These are phyloP conservation scores for Corythoichthys haematopterus DNA, from an alignment of 2,113 vertebrate species.

Conservation along the genomic window DNA sequence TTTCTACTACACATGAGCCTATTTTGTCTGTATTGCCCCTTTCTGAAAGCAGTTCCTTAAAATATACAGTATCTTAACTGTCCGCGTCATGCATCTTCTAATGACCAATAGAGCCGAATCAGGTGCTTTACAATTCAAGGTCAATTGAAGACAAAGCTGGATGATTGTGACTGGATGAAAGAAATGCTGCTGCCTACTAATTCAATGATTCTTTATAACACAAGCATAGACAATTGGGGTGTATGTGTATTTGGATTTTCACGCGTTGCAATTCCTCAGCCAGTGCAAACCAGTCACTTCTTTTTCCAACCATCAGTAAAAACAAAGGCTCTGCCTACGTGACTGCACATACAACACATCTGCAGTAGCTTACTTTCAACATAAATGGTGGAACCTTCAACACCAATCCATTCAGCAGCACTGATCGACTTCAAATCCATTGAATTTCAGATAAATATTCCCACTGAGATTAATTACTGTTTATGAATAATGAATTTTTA, in stretches of 20 bases:
- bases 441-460: not conserved
- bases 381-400: no score
- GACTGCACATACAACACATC: slow-evolving; percentile 24
- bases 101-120: not conserved
- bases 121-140: not conserved
- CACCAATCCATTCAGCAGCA: slow-evolving; percentile 6
- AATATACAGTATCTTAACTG: slow-evolving; percentile 33
- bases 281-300: not conserved
- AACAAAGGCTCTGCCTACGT: not conserved
- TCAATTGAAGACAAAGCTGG: not conserved
- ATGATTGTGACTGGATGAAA: no score
- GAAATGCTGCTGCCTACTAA: not conserved
- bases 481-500: no score
- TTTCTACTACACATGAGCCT: not conserved
- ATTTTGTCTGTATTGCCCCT: not conserved
- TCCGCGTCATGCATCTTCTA: slow-evolving; percentile 6
- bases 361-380: not conserved
- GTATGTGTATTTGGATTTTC: not conserved
- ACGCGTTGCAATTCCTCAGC: not conserved
- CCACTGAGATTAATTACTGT: not conserved
- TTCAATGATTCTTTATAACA: not conserved
- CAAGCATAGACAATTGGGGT: not conserved
- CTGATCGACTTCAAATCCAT: not conserved
- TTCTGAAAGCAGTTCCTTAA: slow-evolving; percentile 14
- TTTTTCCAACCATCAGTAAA: not conserved